Percentiles rank a stretch among this genome's conserved stretches.
These are phyloP conservation scores for Caenorhabditis plicata DNA, from an alignment of 2,888 invertebrate species.

Conservation along the genomic window DNA sequence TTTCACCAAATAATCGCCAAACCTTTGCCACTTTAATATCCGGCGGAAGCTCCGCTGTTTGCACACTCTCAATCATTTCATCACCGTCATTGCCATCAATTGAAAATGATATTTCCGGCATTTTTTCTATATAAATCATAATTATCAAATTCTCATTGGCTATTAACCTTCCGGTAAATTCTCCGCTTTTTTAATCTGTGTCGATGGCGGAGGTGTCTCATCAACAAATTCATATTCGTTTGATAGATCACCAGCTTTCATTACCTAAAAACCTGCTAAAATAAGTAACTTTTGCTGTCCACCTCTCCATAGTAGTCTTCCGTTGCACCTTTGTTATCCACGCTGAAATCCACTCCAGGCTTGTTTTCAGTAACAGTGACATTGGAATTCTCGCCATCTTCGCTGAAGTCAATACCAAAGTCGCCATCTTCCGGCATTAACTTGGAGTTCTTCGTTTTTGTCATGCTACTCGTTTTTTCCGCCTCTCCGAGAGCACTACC, in stretches of 20 bases:
- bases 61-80: slow-evolving; percentile 21
- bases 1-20: neutral
- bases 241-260: slow-evolving; percentile 29
- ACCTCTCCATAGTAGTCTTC: slow-evolving; percentile 57
- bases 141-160: neutral
- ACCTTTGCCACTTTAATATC: slow-evolving; percentile 20
- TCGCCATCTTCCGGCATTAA: slow-evolving; percentile 57
- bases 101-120: slow-evolving; percentile 34
- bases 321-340: slow-evolving; percentile 29
- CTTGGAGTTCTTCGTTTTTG: slow-evolving; percentile 30
- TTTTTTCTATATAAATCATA: slow-evolving; percentile 14
- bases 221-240: slow-evolving; percentile 19
- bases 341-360: slow-evolving; percentile 39
- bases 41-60: slow-evolving; percentile 21
- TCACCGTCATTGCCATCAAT: slow-evolving; percentile 25
- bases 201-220: slow-evolving; percentile 21
- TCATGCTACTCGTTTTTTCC: slow-evolving; percentile 30
- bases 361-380: slow-evolving; percentile 12
- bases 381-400: slow-evolving; percentile 41
- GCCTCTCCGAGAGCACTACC: slow-evolving; percentile 49
- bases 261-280: slow-evolving; percentile 11
- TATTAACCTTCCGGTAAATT: slow-evolving; percentile 16
- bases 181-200: slow-evolving; percentile 19
- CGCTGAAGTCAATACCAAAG: slow-evolving; percentile 60
- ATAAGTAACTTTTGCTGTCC: neutral